phyloP scores from a whole-genome alignment of 2,888 invertebrate species.

The Watsonalla binaria region DNA sequence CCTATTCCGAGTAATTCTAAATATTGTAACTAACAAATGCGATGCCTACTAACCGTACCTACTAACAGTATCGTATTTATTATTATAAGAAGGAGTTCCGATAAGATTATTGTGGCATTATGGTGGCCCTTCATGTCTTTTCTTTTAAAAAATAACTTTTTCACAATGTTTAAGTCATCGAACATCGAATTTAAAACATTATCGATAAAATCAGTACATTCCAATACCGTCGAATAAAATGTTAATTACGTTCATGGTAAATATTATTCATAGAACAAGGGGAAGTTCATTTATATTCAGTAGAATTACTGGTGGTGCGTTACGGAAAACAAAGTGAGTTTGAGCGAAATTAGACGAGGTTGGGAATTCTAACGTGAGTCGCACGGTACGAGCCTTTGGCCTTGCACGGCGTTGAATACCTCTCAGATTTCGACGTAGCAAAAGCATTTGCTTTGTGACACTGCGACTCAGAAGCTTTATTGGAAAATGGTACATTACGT shows the following conservation, averaged over 20 bases:
- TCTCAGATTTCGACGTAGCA: constrained; percentile 25
- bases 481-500: constrained; percentile 15
- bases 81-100: no score
- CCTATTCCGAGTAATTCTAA: no score
- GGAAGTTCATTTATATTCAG: constrained; percentile 66
- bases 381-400: constrained; percentile 12
- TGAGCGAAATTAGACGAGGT: constrained; percentile 43
- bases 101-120: no score
- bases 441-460: constrained; percentile 29
- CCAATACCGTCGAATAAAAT: constrained; percentile 44
- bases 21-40: no score
- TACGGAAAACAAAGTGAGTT: constrained; percentile 46
- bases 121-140: no score
- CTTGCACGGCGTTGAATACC: constrained; percentile 18
- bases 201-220: constrained; percentile 36
- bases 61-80: no score
- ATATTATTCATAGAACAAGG: constrained; percentile 67
- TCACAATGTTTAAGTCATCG: constrained; percentile 5
- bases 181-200: constrained; percentile 26
- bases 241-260: constrained; percentile 58
- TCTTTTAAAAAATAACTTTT: no score
- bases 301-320: constrained; percentile 51
- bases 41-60: no score
- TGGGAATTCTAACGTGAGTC: constrained; percentile 28
- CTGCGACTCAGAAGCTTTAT: constrained; percentile 30